These are phyloP conservation scores for Parazoanthus swiftii DNA, from an alignment of 92 coral and sea anemone species.

Conservation along the genomic window DNA sequence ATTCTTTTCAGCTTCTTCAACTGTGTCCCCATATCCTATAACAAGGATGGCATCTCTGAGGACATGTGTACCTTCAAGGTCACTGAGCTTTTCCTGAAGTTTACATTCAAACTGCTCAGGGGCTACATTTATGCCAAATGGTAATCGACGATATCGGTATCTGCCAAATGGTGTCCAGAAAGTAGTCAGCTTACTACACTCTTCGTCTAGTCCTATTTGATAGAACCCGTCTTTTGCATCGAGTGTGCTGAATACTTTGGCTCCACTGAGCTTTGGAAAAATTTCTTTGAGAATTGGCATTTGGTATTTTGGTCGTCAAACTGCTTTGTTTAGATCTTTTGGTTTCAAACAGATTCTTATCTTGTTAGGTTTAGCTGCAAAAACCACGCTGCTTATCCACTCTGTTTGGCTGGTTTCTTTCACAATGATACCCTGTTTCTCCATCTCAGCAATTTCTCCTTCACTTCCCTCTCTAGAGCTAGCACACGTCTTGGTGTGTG, in stretches of 20 bases:
- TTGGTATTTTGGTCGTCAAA: conserved; percentile 51
- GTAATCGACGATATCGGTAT: conserved; percentile 50
- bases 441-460: conserved; percentile 35
- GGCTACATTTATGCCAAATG: conserved; percentile 49
- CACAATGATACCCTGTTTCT: conserved; percentile 6
- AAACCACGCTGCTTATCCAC: conserved; percentile 41
- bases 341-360: conserved; percentile 47
- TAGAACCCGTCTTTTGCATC: conserved; percentile 48
- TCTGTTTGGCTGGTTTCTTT: conserved; percentile 8
- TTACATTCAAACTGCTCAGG: conserved; percentile 46
- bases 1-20: conserved; percentile 36
- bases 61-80: conserved; percentile 36
- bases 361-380: conserved; percentile 28
- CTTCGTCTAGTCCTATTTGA: conserved; percentile 35
- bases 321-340: conserved; percentile 35
- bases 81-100: conserved; percentile 41
- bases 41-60: conserved; percentile 52
- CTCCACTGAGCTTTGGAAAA: conserved; percentile 40
- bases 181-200: conserved; percentile 34
- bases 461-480: conserved; percentile 22
- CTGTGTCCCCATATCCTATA: conserved; percentile 44
- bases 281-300: conserved; percentile 53
- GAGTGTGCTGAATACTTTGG: conserved; percentile 44
- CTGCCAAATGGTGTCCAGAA: conserved; percentile 48
- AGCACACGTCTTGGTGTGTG: conserved; percentile 30